These are phyloP conservation scores for Xylocampa areola DNA, from an alignment of 2,888 invertebrate genomes.

Conservation along the genomic window DNA sequence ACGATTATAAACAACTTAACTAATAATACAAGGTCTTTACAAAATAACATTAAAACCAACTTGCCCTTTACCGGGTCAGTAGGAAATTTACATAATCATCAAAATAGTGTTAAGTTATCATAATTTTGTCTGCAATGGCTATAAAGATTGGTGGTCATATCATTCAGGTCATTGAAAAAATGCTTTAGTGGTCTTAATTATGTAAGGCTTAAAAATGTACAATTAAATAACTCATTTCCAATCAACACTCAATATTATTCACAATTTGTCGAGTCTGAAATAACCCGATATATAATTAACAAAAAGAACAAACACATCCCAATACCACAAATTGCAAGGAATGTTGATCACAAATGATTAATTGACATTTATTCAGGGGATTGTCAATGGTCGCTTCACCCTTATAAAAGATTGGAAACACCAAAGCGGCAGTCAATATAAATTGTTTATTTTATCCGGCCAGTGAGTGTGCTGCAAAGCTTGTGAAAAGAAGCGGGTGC, in stretches of 20 bases:
- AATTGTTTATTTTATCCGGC: conserved; percentile 35
- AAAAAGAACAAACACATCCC: conserved; percentile 14
- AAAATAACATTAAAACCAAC: conserved; percentile 43
- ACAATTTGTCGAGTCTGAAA: conserved; percentile 19
- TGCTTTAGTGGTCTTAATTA: conserved; percentile 8
- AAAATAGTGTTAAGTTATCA: conserved; percentile 22
- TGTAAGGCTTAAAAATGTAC: conserved; percentile 8
- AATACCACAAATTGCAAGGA: conserved; percentile 28
- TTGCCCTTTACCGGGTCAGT: conserved; percentile 53
- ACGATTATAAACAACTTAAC: conserved; percentile 70
- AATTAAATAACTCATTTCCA: conserved; percentile 40
- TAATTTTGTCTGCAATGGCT: conserved; percentile 18
- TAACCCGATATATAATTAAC: conserved; percentile 3
- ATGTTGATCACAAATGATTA: conserved; percentile 56
- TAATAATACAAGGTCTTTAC: conserved; percentile 63
- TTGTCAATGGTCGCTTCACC: conserved; percentile 1
- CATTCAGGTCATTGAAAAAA: conserved; percentile 1
- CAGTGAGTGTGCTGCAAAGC: conserved; percentile 63
- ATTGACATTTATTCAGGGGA: conserved; percentile 29
- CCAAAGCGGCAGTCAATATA: conserved; percentile 25
- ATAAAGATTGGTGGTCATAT: conserved; percentile 4
- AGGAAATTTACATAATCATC: conserved; percentile 33
- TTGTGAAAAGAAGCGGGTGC: conserved; percentile 55
- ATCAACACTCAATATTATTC: conserved; percentile 38
- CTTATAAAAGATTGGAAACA: conserved; percentile 4